Base-by-base conservation (phyloP, 64 coral and sea anemone genomes). In the Trachythela sp. region DNA sequence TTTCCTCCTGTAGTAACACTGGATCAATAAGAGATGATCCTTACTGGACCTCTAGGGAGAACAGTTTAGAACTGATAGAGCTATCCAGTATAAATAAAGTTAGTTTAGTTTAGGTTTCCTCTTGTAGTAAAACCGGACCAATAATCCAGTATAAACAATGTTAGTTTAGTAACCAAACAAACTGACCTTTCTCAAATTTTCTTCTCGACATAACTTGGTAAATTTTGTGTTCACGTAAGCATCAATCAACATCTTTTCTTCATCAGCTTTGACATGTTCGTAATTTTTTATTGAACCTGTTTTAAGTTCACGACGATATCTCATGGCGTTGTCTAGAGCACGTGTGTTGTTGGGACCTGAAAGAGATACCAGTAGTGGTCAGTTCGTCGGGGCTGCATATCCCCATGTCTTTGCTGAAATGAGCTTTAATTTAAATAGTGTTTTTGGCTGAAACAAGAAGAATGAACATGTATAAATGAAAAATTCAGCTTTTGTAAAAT, bases 201-300 rank as follows among this genome's bases (percentile, higher is more conserved):
- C 86, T 29, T 93, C 93, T 40, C 93, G 80, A 88, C 95, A 98
- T 29, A 94, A 84, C 9, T 51, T 91, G 32, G 86, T 89, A 29
- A 94, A 94, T 20, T 84, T 83, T 30, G 91, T 90, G 9, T 88
- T 71, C 45, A 30, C 91, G 38, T 86, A 98, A 0, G 83, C 48
- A 24, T 59, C 45, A 11, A 89, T 98, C 8, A 39, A 86, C 0
- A 48, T 60, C 22, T 72, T 84, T 41, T 98, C 93, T 7, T 98
- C 86, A 31, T 91, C 87, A 7, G 95, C 93, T 20, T 87, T 90
- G 9, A 87, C 48, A 86, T 98, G 95, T 1, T 94, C 93, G 26
- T 94, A 86, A 11, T 49, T 93, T 60, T 92, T 76, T 13, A 51
- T 48, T 30, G 51, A 84, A 11, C 85, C 91, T 36, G 77, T 40